These are phyloP conservation scores for Salpingus planirostris DNA, from an alignment of 2,888 invertebrate genomes.

Conservation along the genomic window DNA sequence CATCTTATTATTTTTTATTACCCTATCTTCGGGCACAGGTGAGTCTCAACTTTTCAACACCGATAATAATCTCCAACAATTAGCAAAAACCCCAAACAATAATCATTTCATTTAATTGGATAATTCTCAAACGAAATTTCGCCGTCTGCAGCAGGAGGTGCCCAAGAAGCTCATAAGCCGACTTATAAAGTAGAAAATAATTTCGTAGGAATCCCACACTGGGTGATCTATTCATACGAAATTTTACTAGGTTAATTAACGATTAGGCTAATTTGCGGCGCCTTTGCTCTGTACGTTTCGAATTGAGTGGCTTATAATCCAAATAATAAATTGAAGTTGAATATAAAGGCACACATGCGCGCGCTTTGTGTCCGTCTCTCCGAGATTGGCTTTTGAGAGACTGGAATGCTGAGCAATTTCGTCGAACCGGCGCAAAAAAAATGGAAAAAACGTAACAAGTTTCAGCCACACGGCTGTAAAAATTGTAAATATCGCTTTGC, in stretches of 20 bases:
- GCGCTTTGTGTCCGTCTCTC: slow-evolving; percentile 5
- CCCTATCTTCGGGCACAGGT: slow-evolving; percentile 17
- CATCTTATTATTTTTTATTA: slow-evolving; percentile 17
- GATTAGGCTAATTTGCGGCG: no score
- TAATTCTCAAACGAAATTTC: no score
- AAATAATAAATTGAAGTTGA: slow-evolving; percentile 5
- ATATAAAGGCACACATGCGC: slow-evolving; percentile 8
- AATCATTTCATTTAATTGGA: no score
- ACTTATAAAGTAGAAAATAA: no score
- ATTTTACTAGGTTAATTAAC: no score
- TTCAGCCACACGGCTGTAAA: slow-evolving; percentile 13
- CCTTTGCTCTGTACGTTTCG: no score
- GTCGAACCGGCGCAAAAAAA: slow-evolving; percentile 8
- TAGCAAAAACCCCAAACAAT: no score
- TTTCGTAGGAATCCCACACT: no score
- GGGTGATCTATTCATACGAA: no score
- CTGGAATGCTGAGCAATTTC: slow-evolving; percentile 12
- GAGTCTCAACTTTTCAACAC: slow-evolving; percentile 6
- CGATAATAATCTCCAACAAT: slow-evolving; percentile 3
- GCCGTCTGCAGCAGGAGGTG: no score
- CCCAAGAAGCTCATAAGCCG: no score
- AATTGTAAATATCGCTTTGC: slow-evolving; percentile 12
- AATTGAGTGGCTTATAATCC: no score
- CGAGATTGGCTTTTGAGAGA: slow-evolving; percentile 6
- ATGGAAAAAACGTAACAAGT: slow-evolving; percentile 12